These are phyloP conservation scores for Delphinapterus leucas DNA, from an alignment of 2,113 vertebrate genomes.

Conservation along the genomic window DNA sequence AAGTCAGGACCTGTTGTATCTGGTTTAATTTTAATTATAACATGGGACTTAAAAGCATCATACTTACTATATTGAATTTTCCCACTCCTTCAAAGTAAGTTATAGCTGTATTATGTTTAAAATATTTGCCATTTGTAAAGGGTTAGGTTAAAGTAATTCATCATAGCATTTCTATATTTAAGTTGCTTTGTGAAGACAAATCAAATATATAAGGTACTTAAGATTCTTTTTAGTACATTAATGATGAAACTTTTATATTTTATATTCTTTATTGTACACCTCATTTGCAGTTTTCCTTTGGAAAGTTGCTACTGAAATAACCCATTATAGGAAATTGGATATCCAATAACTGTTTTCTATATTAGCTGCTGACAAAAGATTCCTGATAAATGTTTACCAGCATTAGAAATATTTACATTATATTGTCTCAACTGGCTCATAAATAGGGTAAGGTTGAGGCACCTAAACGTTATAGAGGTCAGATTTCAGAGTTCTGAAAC, in stretches of 20 bases:
- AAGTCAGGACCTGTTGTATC: conserved; percentile 55
- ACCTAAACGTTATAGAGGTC: background rate
- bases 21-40: conserved; percentile 66
- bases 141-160: conserved; percentile 19
- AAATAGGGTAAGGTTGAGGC: background rate
- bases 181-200: conserved; percentile 36
- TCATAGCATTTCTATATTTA: background rate
- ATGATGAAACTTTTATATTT: background rate
- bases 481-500: background rate
- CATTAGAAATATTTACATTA: background rate
- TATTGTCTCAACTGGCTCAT: background rate
- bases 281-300: conserved; percentile 15
- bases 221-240: background rate
- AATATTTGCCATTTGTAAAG: conserved; percentile 38
- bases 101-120: conserved; percentile 40
- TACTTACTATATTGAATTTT: conserved; percentile 43
- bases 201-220: background rate
- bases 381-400: background rate
- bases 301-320: conserved; percentile 32
- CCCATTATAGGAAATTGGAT: background rate
- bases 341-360: background rate
- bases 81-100: conserved; percentile 65
- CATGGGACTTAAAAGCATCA: conserved; percentile 63
- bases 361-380: background rate
- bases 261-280: background rate